A percentile compares a stretch with the other conserved stretches of the same genome.
phyloP scores from a whole-genome alignment of 2,888 invertebrate species.

The Ophion costatus region DNA sequence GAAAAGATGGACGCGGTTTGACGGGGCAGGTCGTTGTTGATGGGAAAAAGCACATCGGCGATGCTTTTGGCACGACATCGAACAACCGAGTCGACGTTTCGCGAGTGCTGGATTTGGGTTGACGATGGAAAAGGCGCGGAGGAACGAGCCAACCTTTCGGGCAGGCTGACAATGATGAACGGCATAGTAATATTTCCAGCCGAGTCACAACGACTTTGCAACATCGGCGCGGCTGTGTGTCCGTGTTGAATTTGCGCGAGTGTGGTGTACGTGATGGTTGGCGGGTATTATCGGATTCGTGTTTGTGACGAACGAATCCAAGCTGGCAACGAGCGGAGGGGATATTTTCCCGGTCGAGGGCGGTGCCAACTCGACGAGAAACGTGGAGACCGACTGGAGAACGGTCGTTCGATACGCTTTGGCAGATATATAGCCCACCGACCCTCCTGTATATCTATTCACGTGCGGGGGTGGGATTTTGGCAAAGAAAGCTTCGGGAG shows the following conservation, averaged over 20 bases:
- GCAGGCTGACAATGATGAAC: conserved; percentile 26
- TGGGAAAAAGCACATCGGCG: not conserved
- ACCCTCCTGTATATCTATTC: conserved; percentile 1
- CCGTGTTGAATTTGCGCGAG: conserved; percentile 18
- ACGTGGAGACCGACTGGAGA: conserved; percentile 47
- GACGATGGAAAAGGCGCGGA: conserved; percentile 64
- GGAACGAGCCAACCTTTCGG: conserved; percentile 35
- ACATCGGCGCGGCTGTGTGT: conserved; percentile 18
- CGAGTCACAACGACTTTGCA: conserved; percentile 4
- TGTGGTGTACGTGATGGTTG: conserved; percentile 34
- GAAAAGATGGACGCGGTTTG: too few species aligned
- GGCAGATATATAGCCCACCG: not conserved
- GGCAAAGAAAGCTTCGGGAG: not conserved
- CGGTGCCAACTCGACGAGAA: conserved; percentile 71
- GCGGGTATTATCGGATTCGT: conserved; percentile 61
- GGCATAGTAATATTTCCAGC: conserved; percentile 39
- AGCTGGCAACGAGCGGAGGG: conserved; percentile 53
- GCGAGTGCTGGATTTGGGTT: conserved; percentile 62
- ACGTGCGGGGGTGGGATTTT: conserved; percentile 12
- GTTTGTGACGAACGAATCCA: conserved; percentile 64
- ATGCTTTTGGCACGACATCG: conserved; percentile 46
- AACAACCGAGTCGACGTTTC: conserved; percentile 57
- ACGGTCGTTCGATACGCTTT: conserved; percentile 4
- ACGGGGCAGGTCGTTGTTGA: too few species aligned
- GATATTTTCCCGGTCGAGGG: conserved; percentile 71